A percentile compares a stretch with the other conserved stretches of the same genome.
Conservation (phyloP, 2,113 vertebrate genomes). For the Rattus rattus region DNA sequence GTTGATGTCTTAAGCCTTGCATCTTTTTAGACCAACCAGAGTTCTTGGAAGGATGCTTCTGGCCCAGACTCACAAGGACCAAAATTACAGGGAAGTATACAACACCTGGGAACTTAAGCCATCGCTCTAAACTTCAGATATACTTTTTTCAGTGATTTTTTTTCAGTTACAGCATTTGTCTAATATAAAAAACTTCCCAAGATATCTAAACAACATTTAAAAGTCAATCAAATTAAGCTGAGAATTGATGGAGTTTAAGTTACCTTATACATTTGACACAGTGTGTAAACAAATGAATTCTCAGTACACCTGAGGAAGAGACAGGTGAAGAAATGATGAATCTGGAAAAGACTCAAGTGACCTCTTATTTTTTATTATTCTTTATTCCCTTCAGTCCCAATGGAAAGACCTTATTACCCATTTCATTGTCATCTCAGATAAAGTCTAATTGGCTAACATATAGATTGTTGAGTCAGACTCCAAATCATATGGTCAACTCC, state of each 20-base stretch:
- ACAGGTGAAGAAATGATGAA: not conserved
- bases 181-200: not conserved
- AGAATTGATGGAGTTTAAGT: not conserved
- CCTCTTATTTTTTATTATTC: not conserved
- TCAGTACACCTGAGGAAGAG: not conserved
- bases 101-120: not conserved
- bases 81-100: not conserved
- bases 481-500: too few species aligned
- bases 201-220: not conserved
- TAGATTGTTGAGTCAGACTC: not conserved
- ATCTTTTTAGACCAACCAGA: not conserved
- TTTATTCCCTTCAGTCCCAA: not conserved
- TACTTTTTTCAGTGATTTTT: not conserved
- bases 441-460: not conserved
- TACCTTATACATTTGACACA: not conserved
- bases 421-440: not conserved
- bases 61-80: not conserved
- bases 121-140: not conserved
- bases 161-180: not conserved
- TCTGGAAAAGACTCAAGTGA: not conserved
- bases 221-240: not conserved
- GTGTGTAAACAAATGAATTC: not conserved
- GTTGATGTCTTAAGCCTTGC: not conserved
- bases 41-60: not conserved
- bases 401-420: not conserved